Conservation (phyloP, 2,797 vertebrate species). For the Tenualosa ilisha region DNA sequence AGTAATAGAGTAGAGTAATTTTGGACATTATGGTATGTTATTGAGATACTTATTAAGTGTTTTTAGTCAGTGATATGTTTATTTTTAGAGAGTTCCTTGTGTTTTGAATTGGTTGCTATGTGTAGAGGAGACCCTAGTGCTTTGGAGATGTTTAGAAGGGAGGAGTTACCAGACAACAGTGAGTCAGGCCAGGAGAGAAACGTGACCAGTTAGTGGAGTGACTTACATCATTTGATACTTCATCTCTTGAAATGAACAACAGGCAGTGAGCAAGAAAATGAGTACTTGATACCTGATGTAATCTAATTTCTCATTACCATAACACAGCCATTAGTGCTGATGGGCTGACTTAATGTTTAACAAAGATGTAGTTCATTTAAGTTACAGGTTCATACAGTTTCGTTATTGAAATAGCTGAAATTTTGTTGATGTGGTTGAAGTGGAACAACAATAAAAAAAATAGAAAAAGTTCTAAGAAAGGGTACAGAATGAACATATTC, state of each 20-base stretch:
- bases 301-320: slow-evolving; percentile 19
- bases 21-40: not conserved
- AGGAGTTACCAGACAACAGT: not conserved
- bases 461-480: not conserved
- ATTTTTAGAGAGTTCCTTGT: not conserved
- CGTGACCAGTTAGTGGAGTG: slow-evolving; percentile 16
- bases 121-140: not conserved
- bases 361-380: not conserved
- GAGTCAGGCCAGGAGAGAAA: slow-evolving; percentile 16
- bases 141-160: not conserved
- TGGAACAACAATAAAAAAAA: not conserved
- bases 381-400: not conserved
- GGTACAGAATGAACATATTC: not conserved
- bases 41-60: not conserved
- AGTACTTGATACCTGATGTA: slow-evolving; percentile 6
- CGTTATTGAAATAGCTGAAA: not conserved
- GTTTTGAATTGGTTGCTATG: slow-evolving; percentile 18
- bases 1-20: not conserved
- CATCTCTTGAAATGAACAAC: slow-evolving; percentile 1
- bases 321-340: not conserved
- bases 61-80: not conserved
- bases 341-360: not conserved
- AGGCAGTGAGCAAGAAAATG: not conserved
- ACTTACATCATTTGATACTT: slow-evolving; percentile 18
- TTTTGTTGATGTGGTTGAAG: not conserved